Evolutionary conservation across 2,888 invertebrate genomes (phyloP).

Genomic region (Caenorhabditis becei): DNA sequence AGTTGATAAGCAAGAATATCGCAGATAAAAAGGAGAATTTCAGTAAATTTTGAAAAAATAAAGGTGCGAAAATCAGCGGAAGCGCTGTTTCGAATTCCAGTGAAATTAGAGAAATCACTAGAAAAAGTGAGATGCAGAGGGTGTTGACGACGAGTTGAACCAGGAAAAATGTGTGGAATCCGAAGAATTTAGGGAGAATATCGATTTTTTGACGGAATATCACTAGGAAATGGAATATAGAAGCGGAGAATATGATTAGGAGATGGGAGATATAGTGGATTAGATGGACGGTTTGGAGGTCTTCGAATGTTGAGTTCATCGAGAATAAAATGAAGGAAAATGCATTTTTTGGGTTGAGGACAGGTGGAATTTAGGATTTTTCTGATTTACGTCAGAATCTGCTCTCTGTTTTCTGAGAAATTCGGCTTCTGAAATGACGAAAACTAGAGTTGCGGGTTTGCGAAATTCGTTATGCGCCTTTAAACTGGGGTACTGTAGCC

Average conservation of each 20-base stretch:
- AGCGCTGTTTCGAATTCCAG: background rate
- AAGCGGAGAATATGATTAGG: background rate
- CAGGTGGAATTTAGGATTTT: too few relatives aligned
- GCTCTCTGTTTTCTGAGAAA: too few relatives aligned
- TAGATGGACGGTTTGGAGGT: background rate
- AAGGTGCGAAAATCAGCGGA: background rate
- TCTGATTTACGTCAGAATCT: background rate
- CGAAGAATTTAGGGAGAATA: background rate
- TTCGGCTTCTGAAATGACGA: too few relatives aligned
- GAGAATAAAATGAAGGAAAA: too few relatives aligned
- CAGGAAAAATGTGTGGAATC: background rate
- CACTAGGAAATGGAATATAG: background rate
- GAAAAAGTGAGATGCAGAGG: background rate
- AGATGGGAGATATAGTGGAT: background rate
- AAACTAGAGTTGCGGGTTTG: too few relatives aligned
- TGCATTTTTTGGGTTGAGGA: background rate
- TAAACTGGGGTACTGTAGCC: too few relatives aligned
- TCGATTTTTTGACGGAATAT: conserved; percentile 1
- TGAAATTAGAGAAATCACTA: background rate
- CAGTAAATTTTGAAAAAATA: background rate
- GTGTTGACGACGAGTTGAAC: background rate
- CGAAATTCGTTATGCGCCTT: too few relatives aligned
- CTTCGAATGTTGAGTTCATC: background rate
- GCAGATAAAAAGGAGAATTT: background rate
- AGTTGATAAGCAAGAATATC: background rate